These are phyloP conservation scores for Danio rerio DNA, from an alignment of 2,113 vertebrate species.

Conservation along the genomic window GRCz12tu NC_133191.1:16965501-16966000, in stretches of 20 bases:
- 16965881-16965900: slow-evolving; percentile 84
- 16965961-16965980: slow-evolving; percentile 87
- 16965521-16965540: neutral
- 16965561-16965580: neutral
- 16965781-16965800: slow-evolving; percentile 72
- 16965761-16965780: slow-evolving; percentile 81
- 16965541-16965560: neutral
- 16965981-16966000: slow-evolving; percentile 80
- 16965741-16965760: slow-evolving; percentile 77
- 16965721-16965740: slow-evolving; percentile 84
- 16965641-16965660: slow-evolving; percentile 80
- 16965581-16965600: neutral
- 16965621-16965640: slow-evolving; percentile 18
- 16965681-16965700: slow-evolving; percentile 91
- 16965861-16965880: slow-evolving; percentile 83
- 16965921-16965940: slow-evolving; percentile 85
- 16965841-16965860: neutral
- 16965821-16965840: neutral
- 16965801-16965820: neutral
- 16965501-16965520: neutral
- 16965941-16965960: slow-evolving; percentile 78
- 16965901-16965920: slow-evolving; percentile 87
- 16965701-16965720: slow-evolving; percentile 80
- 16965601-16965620: too few species aligned
- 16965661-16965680: slow-evolving; percentile 89